Evolutionary conservation across 2,113 vertebrate species (phyloP), one percentile per base, ranked within the genome.

Genomic region (Pangasianodon hypophthalmus): DNA sequence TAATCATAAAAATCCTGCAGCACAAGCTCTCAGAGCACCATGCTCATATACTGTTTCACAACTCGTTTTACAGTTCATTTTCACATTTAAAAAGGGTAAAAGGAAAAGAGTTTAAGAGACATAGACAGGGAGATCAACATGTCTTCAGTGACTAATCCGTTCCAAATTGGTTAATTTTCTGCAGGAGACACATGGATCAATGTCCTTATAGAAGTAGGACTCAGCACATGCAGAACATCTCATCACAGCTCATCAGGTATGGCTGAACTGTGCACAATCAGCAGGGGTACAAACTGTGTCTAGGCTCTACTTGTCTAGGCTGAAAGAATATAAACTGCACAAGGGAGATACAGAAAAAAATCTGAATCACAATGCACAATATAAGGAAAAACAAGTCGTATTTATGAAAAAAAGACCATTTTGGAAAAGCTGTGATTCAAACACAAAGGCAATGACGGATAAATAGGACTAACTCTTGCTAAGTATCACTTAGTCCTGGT

Each of bases 1-100:
- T 94, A 95, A 93, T 94, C 87, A 89, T 92, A 93, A 94, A 93
- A 64, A 58, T 75, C 54, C 64, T 83, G 29, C 69, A 62, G 84
- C 79, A 62, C 83, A 26, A 87, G 46, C 83, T 81, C 75, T 73
- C 73, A 73, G 48, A 73, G 16, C 54, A 37, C 16, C 29, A 91
- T 90, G 92, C 41, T 86, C 46, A 75, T 84, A 69, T 29, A 32
- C 32, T 71, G 32, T 16, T n/a, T 77, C 79, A 32, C 67, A 58
- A 71, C 48, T 85, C 50, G 41, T 41, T 37, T 48, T 80, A 50
- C 54, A 58, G 41, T 21, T 80, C 50, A 58, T 41, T 37, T 75
- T 71, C 24, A 56, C 9, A 48, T 21, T n/a, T 80, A 29, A 50
- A 75, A 77, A 46, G 41, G 37, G 6, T 32, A 75, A 80, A 54